Base-by-base conservation (phyloP, 2,888 invertebrate species). In the Biston stratarius region DNA sequence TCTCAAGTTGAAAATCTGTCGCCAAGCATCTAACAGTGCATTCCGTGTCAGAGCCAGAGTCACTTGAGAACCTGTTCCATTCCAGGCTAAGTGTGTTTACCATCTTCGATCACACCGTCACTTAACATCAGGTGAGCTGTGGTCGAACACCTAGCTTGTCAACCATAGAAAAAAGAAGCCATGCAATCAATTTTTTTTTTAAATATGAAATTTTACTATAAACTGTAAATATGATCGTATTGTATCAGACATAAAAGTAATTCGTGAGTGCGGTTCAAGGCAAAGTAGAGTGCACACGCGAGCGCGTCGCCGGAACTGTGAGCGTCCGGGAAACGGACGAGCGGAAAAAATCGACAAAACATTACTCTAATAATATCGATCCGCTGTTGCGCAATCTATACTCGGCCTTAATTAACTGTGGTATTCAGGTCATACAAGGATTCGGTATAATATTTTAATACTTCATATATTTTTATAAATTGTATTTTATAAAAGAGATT, bases 241-340 rank as follows among this genome's bases (percentile, higher is more conserved):
- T 38, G 52, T 53, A 53, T 38, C 38, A 15, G 14, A 38, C 38
- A 52, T 38, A 40, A n/a, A 15, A 38, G 7, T 24, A 67, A 60
- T 69, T 73, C 76, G 75, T 78, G 77, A 78, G 77, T 77, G 74
- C 73, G 68, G 72, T 61, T 77, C 80, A 82, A 81, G 79, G 75
- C 60, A 66, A 61, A 14, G 56, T 70, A 5, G 53, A n/a, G 40
- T 40, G 79, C 81, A 83, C 93, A 91, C 91, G 89, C 92, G 86
- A 90, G 69, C 1, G 3, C 24, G 24, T 24, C 81, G 70, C 75
- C 88, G 92, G 90, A 92, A 86, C 87, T 75, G 72, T 70, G 74
- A 71, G 80, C 87, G 89, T 92, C 92, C 93, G 93, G 93, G 93
- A 93, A 92, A 83, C 90, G 84, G 82, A 85, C 83, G 81, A 77